phyloP scores from a whole-genome alignment of 2,113 vertebrate species.

The Crypturellus undulatus region DNA sequence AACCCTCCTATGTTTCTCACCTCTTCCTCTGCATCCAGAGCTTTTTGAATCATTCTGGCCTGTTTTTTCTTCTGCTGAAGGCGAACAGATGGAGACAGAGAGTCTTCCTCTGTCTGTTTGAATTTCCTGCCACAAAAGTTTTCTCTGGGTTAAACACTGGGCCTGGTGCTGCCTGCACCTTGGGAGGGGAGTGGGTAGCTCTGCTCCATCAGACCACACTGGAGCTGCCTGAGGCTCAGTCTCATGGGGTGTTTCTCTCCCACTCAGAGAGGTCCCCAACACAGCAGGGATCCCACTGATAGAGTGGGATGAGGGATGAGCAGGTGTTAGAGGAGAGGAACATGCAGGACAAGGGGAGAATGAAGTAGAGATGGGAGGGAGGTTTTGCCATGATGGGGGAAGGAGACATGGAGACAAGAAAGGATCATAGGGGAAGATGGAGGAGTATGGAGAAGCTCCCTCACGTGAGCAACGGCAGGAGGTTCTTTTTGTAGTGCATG shows the following conservation, averaged over 20 bases:
- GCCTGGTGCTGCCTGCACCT: not conserved
- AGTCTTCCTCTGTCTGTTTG: conserved; percentile 13
- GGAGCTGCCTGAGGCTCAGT: not conserved
- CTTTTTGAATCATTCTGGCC: conserved; percentile 30
- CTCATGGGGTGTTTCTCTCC: not conserved
- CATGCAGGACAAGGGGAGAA: not conserved
- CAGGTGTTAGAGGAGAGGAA: too few relatives aligned
- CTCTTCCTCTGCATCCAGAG: conserved; percentile 73
- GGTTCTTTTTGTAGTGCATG: conserved; percentile 51
- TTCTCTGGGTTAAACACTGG: rapidly evolving
- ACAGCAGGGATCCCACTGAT: not conserved
- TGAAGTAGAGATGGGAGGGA: rapidly evolving
- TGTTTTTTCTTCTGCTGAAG: conserved; percentile 76
- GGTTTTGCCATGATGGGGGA: rapidly evolving
- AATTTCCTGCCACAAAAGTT: conserved; percentile 60
- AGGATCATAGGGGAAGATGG: not conserved
- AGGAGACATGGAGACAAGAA: not conserved
- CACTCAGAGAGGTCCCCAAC: not conserved
- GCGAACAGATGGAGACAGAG: conserved; percentile 25
- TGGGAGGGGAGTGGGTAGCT: not conserved
- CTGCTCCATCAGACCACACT: rapidly evolving
- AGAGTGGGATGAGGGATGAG: not conserved
- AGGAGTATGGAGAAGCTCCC: not conserved
- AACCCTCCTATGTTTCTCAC: not conserved
- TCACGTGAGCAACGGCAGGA: conserved; percentile 70